A percentile compares a stretch with the other conserved stretches of the same genome.
phyloP scores from a whole-genome alignment of 1,140 invertebrate species.

The Aphaenogaster floridana region DNA sequence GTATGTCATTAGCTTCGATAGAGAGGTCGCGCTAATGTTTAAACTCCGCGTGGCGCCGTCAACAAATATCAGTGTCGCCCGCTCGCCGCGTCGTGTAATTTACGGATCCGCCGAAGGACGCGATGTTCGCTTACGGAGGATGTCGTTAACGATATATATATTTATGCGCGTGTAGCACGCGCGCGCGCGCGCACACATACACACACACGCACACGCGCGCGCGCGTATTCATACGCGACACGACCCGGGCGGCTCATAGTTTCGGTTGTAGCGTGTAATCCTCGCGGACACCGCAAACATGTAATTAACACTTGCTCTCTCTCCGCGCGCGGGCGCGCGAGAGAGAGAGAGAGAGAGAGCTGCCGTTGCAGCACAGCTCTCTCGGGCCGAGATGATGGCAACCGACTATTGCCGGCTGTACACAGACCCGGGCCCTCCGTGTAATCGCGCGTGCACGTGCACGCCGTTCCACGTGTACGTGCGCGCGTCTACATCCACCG shows the following conservation, averaged over 20 bases:
- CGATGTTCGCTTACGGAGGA: constrained; percentile 41
- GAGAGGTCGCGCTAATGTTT: constrained; percentile 62
- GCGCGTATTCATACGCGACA: constrained; percentile 8
- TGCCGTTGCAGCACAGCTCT: constrained; percentile 48
- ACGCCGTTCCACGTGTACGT: neutral
- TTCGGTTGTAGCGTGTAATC: constrained; percentile 87
- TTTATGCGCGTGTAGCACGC: neutral
- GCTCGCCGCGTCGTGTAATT: constrained; percentile 46
- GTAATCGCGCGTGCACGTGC: constrained; percentile 66
- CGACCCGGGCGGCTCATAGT: constrained; percentile 82
- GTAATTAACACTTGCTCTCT: constrained; percentile 86
- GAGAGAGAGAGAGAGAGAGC: constrained; percentile 49
- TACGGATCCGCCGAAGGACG: constrained; percentile 67
- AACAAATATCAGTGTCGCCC: constrained; percentile 12
- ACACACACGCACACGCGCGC: neutral
- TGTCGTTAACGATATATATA: constrained; percentile 58
- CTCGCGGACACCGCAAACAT: constrained; percentile 86
- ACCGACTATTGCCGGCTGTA: constrained; percentile 66
- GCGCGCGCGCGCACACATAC: neutral
- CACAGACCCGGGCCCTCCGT: neutral
- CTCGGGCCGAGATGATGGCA: constrained; percentile 61
- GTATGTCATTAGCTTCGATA: constrained; percentile 2
- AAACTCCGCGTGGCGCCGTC: neutral
- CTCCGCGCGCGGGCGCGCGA: constrained; percentile 52
- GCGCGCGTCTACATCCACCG: neutral